Conservation (phyloP, 53 echinoderm and acorn worm genomes). For the Hippasteria phrygiana region DNA sequence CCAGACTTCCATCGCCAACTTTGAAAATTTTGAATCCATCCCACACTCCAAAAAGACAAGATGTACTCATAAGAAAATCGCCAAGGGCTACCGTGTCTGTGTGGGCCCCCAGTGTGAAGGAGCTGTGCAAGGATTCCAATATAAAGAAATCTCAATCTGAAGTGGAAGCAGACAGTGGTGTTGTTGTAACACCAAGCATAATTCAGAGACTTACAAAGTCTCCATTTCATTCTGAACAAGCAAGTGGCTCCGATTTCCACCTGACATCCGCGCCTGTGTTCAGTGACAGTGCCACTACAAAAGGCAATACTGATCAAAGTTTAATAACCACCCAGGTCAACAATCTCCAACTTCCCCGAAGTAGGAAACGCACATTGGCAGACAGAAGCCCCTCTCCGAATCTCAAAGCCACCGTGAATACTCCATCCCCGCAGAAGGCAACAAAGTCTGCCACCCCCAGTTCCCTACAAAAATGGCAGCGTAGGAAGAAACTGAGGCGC, state of each 20-base stretch:
- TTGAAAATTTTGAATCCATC: background rate
- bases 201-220: conserved; percentile 25
- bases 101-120: background rate
- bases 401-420: background rate
- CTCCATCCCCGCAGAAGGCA: conserved; percentile 21
- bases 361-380: conserved; percentile 33
- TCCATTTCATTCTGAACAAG: background rate
- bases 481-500: conserved; percentile 32
- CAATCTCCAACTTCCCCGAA: background rate
- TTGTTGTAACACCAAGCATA: conserved; percentile 8
- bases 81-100: background rate
- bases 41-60: background rate
- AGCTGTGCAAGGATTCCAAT: background rate
- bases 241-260: background rate
- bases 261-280: background rate
- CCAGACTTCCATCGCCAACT: background rate
- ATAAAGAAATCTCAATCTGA: background rate
- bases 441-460: conserved; percentile 36
- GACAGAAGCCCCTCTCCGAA: conserved; percentile 46
- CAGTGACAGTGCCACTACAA: background rate
- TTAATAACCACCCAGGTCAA: background rate
- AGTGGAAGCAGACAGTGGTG: background rate
- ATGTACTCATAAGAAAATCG: background rate
- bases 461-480: conserved; percentile 53
- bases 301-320: background rate